A percentile compares a stretch with the other conserved stretches of the same genome.
phyloP scores from a whole-genome alignment of 2,113 vertebrate genomes.

The Anolis carolinensis region DNA sequence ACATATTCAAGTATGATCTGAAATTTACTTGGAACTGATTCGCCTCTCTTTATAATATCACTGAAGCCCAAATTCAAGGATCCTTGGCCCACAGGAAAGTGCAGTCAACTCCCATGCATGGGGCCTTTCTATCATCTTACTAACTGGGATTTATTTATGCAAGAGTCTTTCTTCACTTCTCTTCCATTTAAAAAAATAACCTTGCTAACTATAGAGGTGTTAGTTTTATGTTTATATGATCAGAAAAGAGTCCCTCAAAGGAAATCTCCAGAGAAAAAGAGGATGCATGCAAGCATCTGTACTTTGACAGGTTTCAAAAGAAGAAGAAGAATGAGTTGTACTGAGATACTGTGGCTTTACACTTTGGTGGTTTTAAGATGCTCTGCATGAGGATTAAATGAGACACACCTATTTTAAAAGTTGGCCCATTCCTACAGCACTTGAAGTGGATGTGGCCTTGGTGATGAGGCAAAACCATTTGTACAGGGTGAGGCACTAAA shows the following conservation, averaged over 20 bases:
- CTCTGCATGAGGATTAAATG: not conserved
- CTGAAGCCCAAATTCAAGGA: not conserved
- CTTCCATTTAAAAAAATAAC: conserved; percentile 1
- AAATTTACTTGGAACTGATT: not conserved
- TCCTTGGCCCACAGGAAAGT: not conserved
- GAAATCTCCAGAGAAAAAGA: conserved; percentile 9
- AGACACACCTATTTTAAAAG: not conserved
- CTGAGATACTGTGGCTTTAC: not conserved
- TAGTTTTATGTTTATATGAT: conserved; percentile 27
- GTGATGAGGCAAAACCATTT: not conserved
- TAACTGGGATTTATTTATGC: conserved; percentile 16
- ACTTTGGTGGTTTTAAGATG: conserved; percentile 5
- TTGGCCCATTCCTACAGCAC: not conserved
- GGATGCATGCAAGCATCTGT: conserved; percentile 23
- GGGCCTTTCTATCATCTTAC: conserved; percentile 8
- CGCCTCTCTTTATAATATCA: not conserved
- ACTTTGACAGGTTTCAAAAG: not conserved
- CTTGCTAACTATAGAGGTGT: conserved; percentile 19
- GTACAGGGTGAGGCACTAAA: not conserved
- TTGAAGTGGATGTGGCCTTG: conserved; percentile 4
- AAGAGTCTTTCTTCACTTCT: not conserved
- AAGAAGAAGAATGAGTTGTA: conserved; percentile 10
- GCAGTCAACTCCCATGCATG: not conserved
- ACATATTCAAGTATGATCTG: not conserved
- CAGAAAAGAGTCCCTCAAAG: not conserved